These are phyloP conservation scores for Acanthiza pusilla DNA, from an alignment of 2,797 vertebrate genomes.

Conservation along the genomic window DNA sequence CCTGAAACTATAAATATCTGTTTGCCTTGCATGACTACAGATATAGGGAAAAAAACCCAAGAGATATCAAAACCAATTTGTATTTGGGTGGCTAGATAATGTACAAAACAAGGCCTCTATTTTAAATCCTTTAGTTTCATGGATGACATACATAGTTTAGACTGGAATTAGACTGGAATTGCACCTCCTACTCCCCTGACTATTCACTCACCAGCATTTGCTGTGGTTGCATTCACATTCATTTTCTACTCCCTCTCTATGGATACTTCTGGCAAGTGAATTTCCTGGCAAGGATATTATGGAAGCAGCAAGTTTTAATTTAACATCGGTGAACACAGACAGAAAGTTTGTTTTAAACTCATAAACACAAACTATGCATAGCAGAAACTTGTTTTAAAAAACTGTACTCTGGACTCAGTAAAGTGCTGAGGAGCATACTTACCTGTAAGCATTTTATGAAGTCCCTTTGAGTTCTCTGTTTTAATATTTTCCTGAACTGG, in stretches of 20 bases:
- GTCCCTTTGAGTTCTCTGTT: not conserved
- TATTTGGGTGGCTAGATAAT: not conserved
- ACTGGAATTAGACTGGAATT: not conserved
- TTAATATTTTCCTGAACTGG: conserved; percentile 12
- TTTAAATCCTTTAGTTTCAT: not conserved
- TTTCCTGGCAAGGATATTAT: not conserved
- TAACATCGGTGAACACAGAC: not conserved
- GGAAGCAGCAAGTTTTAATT: conserved; percentile 15
- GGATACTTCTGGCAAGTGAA: not conserved
- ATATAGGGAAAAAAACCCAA: not conserved
- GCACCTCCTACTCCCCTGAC: not conserved
- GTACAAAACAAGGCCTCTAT: not conserved
- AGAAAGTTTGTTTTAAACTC: conserved; percentile 5
- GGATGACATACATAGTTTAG: not conserved
- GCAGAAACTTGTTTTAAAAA: not conserved
- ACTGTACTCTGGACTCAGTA: not conserved
- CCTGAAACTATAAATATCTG: not conserved
- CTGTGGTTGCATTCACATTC: not conserved
- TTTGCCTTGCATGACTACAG: not conserved
- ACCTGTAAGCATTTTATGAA: not conserved
- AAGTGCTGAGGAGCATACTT: not conserved
- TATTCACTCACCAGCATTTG: not conserved
- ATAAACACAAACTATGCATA: not conserved
- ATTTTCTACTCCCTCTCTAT: not conserved
- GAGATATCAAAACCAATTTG: not conserved